Evolutionary conservation across 64 coral and sea anemone genomes (phyloP).

Genomic region (Hydrozoanthus tunicans): DNA sequence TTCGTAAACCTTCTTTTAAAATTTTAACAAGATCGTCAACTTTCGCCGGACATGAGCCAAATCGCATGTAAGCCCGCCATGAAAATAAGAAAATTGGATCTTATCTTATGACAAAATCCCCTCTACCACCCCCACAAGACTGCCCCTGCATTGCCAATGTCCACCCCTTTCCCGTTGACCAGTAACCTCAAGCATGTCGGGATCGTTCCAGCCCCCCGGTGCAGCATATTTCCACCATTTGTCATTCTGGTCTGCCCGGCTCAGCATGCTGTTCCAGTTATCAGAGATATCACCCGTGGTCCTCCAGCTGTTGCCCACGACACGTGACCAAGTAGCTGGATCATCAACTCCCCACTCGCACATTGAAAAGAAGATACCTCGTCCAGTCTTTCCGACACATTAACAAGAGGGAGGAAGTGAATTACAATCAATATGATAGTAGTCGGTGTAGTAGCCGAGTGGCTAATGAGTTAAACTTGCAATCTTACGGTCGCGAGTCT

Average conservation of each 20-base stretch:
- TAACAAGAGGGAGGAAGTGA: too few relatives aligned
- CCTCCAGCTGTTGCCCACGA: constrained; percentile 61
- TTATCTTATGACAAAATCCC: too few relatives aligned
- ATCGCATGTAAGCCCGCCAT: too few relatives aligned
- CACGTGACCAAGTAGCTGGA: constrained; percentile 56
- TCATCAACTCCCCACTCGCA: constrained; percentile 68
- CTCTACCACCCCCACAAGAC: background rate
- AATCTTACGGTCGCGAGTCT: too few relatives aligned
- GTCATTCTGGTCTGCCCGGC: constrained; percentile 52
- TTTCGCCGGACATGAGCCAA: too few relatives aligned
- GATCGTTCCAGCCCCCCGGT: constrained; percentile 62
- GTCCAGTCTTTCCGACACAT: constrained; percentile 12
- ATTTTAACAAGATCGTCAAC: too few relatives aligned
- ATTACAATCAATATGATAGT: too few relatives aligned
- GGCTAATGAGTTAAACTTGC: too few relatives aligned
- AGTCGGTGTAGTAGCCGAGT: too few relatives aligned
- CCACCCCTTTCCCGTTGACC: background rate
- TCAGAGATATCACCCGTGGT: constrained; percentile 56
- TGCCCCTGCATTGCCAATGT: background rate
- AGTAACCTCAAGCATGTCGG: constrained; percentile 62
- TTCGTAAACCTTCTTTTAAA: too few relatives aligned
- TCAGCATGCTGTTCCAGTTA: constrained; percentile 51
- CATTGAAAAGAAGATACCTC: constrained; percentile 59
- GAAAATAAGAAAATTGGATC: too few relatives aligned
- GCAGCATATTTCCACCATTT: constrained; percentile 60